Percentiles rank a stretch among this genome's conserved stretches.
These are phyloP conservation scores for Takifugu flavidus DNA, from an alignment of 2,113 vertebrate genomes.

Conservation along the genomic window DNA sequence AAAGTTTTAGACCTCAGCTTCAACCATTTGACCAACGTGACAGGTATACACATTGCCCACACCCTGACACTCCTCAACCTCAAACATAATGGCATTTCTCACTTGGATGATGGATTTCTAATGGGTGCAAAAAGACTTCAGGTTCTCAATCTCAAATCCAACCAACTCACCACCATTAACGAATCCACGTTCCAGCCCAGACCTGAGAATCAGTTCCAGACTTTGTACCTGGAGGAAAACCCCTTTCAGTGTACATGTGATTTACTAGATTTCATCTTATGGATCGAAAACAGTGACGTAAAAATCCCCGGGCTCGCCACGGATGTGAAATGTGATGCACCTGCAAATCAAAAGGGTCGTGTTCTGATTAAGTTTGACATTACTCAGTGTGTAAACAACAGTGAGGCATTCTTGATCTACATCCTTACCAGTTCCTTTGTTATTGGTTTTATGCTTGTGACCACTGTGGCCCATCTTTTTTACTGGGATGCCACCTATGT, in stretches of 20 bases:
- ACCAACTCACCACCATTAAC: constrained; percentile 70
- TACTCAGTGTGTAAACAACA: constrained; percentile 59
- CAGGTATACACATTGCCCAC: constrained; percentile 23
- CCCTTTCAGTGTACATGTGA: constrained; percentile 78
- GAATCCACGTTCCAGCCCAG: constrained; percentile 45
- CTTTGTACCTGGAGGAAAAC: constrained; percentile 68
- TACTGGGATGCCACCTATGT: constrained; percentile 77
- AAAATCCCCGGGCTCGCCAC: constrained; percentile 67
- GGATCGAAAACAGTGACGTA: constrained; percentile 57
- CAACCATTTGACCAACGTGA: constrained; percentile 68
- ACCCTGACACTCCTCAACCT: constrained; percentile 74
- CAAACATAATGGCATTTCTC: constrained; percentile 66
- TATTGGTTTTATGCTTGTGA: constrained; percentile 50
- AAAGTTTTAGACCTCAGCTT: constrained; percentile 65
- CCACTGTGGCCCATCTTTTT: constrained; percentile 72
- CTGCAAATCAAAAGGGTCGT: constrained; percentile 36
- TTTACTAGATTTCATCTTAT: constrained; percentile 68
- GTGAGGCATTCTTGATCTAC: constrained; percentile 45
- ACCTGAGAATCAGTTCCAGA: constrained; percentile 39
- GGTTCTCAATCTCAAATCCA: constrained; percentile 71
- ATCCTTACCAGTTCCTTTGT: constrained; percentile 61
- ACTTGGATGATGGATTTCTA: constrained; percentile 64
- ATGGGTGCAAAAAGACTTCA: constrained; percentile 42
- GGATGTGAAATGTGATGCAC: constrained; percentile 60
- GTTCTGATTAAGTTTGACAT: constrained; percentile 59